These are phyloP conservation scores for Chaenocephalus aceratus DNA, from an alignment of 2,113 vertebrate species.

Conservation along the genomic window DNA sequence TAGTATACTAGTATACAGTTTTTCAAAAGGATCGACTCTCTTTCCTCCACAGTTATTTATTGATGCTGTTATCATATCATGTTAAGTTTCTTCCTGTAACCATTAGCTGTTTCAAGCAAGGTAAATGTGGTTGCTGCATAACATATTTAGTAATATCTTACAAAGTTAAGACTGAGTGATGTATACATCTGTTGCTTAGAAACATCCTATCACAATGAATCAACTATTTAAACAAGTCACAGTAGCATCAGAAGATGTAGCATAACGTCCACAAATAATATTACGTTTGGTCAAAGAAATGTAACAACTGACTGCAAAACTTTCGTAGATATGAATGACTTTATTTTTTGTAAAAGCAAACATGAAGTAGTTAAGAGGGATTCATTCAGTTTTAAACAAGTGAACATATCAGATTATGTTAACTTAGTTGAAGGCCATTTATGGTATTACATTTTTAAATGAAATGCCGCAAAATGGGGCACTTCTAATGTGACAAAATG, in stretches of 20 bases:
- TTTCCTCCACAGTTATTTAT: constrained; percentile 58
- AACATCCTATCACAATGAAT: too few species aligned
- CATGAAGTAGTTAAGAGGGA: not conserved
- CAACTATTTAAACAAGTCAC: too few species aligned
- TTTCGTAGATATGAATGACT: not conserved
- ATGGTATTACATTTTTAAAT: not conserved
- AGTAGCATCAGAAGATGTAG: not conserved
- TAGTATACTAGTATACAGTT: not conserved
- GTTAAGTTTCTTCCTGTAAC: not conserved
- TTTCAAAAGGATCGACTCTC: constrained; percentile 30
- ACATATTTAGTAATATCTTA: constrained; percentile 12
- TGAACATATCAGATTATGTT: not conserved
- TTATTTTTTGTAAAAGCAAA: not conserved
- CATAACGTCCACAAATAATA: not conserved
- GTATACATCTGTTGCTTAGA: not conserved
- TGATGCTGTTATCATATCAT: constrained; percentile 47
- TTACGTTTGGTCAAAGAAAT: not conserved
- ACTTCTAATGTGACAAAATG: too few species aligned
- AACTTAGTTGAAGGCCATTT: not conserved
- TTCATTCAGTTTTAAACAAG: not conserved
- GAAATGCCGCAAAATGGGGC: too few species aligned
- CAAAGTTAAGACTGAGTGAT: not conserved
- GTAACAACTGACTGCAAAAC: constrained; percentile 5
- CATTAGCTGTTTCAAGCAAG: not conserved
- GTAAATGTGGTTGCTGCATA: not conserved